These are phyloP conservation scores for Melanostoma mellinum DNA, from an alignment of 2,888 invertebrate genomes.

Conservation along the genomic window DNA sequence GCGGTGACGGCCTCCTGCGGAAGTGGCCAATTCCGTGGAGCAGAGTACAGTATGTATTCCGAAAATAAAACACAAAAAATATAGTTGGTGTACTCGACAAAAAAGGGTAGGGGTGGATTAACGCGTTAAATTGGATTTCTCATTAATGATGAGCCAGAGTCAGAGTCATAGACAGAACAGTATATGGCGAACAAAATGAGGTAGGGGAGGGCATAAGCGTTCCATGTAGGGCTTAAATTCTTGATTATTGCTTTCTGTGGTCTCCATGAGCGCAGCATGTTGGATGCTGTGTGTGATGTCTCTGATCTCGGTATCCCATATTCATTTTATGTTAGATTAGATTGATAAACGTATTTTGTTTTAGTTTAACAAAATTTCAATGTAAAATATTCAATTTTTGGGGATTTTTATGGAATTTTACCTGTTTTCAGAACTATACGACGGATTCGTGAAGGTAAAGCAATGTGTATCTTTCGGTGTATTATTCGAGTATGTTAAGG, in stretches of 20 bases:
- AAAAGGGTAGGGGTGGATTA: conserved; percentile 64
- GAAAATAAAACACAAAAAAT: conserved; percentile 43
- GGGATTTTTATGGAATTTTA: no score
- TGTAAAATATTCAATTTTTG: no score
- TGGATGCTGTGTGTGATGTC: neutral
- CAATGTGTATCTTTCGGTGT: no score
- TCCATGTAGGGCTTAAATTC: conserved; percentile 43
- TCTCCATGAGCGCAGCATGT: conserved; percentile 30
- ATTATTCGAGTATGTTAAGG: no score
- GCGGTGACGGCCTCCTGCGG: conserved; percentile 64
- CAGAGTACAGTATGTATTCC: conserved; percentile 3
- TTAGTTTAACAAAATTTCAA: no score
- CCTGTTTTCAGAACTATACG: no score
- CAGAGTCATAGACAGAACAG: neutral
- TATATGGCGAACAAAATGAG: no score
- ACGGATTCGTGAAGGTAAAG: no score
- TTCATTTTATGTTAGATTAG: no score
- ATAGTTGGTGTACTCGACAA: neutral
- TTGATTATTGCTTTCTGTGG: conserved; percentile 70
- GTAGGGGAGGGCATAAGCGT: no score
- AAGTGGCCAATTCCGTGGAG: conserved; percentile 69
- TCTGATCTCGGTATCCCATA: no score
- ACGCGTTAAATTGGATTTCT: conserved; percentile 72
- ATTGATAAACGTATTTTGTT: no score
- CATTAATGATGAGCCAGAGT: conserved; percentile 60